Evolutionary conservation across 2,888 invertebrate species (phyloP), one percentile per base, ranked within the genome.

Genomic region (Pherbina coryleti): DNA sequence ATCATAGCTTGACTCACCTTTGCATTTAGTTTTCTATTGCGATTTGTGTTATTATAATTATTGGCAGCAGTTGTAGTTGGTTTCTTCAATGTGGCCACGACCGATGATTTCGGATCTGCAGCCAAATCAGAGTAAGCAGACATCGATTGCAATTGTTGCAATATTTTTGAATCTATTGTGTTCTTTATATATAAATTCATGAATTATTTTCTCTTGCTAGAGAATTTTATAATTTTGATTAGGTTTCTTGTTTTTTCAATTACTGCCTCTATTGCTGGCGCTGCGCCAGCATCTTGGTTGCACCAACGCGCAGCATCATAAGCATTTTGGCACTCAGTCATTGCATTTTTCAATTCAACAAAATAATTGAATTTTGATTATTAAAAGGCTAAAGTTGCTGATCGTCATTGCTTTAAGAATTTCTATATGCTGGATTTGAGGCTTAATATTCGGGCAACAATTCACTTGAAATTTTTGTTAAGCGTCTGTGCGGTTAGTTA

Each of bases 1-100:
- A 5, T 28, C 51, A 51, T 7, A 55, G n/a, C 7, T 44, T 28
- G 19, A 71, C 77, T 71, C 75, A 80, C 81, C 79, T 81, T 81
- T 77, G 64, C 75, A 79, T 79, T 76, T 31, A 66, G 44, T 66
- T 66, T 71, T 22, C 55, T 62, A 49, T 31, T 67, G 60, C 28
- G 60, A 8, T 69, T 51, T 4, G 3, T 31, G 28, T 53, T 37
- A 31, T 66, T 70, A 51, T 76, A 78, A 51, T 44, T 74, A 19
- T 77, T 76, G 75, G 76, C 69, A 69, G 78, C 70, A 75, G 64
- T 76, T 70, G 49, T 17, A 66, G 73, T n/a, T 37, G 70, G 17
- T 55, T 44, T 75, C 55, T 66, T 73, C 31, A 25, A 70, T 53
- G 69, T 7, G 53, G 22, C 49, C 53, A 22, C 62, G 14, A 53